Evolutionary conservation across 2,797 vertebrate species (phyloP).

Genomic region (Falco berigora): DNA sequence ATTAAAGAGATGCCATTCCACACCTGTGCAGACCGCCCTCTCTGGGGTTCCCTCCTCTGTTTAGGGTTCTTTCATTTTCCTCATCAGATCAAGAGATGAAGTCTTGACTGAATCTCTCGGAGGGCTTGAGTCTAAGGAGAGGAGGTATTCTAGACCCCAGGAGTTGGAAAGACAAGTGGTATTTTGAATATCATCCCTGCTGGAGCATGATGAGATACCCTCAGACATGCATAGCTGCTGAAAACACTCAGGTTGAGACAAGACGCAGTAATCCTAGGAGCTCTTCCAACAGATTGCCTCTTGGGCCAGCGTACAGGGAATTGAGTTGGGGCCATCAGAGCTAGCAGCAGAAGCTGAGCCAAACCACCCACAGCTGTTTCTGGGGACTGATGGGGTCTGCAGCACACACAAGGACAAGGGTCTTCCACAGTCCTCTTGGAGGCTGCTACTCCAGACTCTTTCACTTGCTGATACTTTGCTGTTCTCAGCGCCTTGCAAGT

Average conservation of each 20-base stretch:
- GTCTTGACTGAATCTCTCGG: neutral
- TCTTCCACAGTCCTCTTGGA: neutral
- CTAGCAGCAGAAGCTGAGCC: neutral
- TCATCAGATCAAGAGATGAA: neutral
- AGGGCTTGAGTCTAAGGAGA: neutral
- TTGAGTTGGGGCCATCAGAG: accelerated
- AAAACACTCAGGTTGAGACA: neutral
- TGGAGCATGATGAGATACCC: neutral
- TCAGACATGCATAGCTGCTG: neutral
- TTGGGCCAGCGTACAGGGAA: neutral
- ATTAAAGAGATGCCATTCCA: neutral
- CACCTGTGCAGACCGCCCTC: accelerated
- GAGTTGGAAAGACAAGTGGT: neutral
- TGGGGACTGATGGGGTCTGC: neutral
- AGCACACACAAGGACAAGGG: neutral
- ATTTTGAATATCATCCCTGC: neutral
- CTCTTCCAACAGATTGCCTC: neutral
- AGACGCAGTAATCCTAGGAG: neutral
- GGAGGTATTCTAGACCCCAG: neutral
- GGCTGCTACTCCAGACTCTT: neutral
- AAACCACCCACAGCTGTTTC: neutral
- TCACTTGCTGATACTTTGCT: neutral
- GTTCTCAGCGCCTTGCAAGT: neutral
- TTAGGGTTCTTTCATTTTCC: neutral
- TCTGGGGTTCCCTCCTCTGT: neutral